Conservation (phyloP, 1,140 invertebrate genomes). For the Cylas formicarius region DNA sequence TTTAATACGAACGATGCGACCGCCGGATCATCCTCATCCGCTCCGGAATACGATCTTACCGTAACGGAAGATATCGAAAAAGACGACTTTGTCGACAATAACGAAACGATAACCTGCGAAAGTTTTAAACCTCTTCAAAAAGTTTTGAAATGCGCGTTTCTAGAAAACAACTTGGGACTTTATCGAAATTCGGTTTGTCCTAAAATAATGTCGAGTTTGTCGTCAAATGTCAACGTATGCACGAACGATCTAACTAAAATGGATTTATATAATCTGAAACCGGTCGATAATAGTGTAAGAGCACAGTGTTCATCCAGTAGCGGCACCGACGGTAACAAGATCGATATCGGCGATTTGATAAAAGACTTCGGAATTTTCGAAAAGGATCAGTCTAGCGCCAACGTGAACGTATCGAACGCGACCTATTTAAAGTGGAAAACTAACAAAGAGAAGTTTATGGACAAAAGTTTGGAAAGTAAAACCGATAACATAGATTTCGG, state of each 20-base stretch:
- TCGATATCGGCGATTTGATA: slow-evolving; percentile 21
- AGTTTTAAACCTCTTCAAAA: slow-evolving; percentile 23
- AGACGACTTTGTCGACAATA: slow-evolving; percentile 23
- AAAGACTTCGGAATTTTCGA: slow-evolving; percentile 26
- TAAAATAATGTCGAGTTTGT: slow-evolving; percentile 17
- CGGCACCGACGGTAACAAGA: slow-evolving; percentile 18
- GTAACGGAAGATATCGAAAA: slow-evolving; percentile 41
- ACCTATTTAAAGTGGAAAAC: slow-evolving; percentile 34
- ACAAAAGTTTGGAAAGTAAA: slow-evolving; percentile 21
- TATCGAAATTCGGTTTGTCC: slow-evolving; percentile 14
- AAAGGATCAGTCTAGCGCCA: slow-evolving; percentile 23
- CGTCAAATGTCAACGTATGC: slow-evolving; percentile 20
- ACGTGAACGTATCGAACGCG: slow-evolving; percentile 16
- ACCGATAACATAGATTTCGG: slow-evolving; percentile 25
- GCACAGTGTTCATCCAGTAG: slow-evolving; percentile 16
- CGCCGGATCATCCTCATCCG: slow-evolving; percentile 44
- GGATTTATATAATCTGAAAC: slow-evolving; percentile 17
- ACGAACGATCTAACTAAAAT: slow-evolving; percentile 21
- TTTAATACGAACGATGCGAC: slow-evolving; percentile 52
- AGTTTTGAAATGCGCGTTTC: slow-evolving; percentile 12
- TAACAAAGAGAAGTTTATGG: slow-evolving; percentile 36
- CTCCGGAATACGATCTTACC: slow-evolving; percentile 48
- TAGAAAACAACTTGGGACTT: slow-evolving; percentile 15
- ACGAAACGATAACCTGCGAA: slow-evolving; percentile 19
- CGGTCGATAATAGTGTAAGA: slow-evolving; percentile 24